Evolutionary conservation across 2,797 vertebrate genomes (phyloP).

Genomic region (Pampus argenteus): DNA sequence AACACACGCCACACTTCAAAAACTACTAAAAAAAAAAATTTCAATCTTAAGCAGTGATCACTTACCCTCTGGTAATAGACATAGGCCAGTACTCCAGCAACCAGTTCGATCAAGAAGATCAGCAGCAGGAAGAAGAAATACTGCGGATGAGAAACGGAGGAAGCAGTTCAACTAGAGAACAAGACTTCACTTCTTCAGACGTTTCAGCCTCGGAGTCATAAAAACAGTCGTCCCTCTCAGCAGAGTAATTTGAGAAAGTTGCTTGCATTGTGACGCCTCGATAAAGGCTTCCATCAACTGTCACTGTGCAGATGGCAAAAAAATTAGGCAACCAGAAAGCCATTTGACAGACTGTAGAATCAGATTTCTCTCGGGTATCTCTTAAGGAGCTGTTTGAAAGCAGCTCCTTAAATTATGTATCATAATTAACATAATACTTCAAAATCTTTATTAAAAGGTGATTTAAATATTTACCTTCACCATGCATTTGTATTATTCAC

Average conservation of each 20-base stretch:
- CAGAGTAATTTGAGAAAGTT: slow-evolving; percentile 34
- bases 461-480: background rate
- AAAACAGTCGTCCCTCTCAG: slow-evolving; percentile 16
- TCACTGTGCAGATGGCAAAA: slow-evolving; percentile 56
- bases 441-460: background rate
- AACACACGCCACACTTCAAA: too few relatives aligned
- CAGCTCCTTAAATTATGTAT: slow-evolving; percentile 9
- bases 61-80: slow-evolving; percentile 91
- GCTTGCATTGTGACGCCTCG: slow-evolving; percentile 37
- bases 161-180: background rate
- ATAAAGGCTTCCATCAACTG: slow-evolving; percentile 52
- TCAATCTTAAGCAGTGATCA: slow-evolving; percentile 13
- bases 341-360: slow-evolving; percentile 38
- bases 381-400: slow-evolving; percentile 17
- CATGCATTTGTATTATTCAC: background rate
- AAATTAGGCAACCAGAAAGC: slow-evolving; percentile 27
- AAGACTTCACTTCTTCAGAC: slow-evolving; percentile 13
- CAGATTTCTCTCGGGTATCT: slow-evolving; percentile 31
- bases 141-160: slow-evolving; percentile 67
- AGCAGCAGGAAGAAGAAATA: slow-evolving; percentile 88
- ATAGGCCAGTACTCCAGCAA: slow-evolving; percentile 90
- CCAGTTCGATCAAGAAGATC: slow-evolving; percentile 90
- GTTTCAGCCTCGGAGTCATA: slow-evolving; percentile 17
- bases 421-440: slow-evolving; percentile 29
- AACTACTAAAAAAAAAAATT: too few relatives aligned